A percentile compares a stretch with the other conserved stretches of the same genome.
These are phyloP conservation scores for Coenonympha glycerion DNA, from an alignment of 2,888 invertebrate genomes.

Conservation along the genomic window DNA sequence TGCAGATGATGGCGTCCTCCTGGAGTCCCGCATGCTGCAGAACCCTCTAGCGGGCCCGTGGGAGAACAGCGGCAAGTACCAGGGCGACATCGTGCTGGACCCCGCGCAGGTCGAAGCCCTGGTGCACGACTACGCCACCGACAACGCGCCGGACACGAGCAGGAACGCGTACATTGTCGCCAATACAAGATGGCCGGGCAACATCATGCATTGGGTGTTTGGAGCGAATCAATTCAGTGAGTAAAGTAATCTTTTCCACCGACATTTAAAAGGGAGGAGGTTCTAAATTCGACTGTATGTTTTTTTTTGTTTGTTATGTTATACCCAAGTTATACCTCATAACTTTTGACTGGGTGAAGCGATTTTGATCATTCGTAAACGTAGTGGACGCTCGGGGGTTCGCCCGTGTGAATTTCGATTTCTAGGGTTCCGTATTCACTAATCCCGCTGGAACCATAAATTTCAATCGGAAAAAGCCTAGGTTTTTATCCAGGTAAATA, in stretches of 20 bases:
- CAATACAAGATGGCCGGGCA: constrained; percentile 56
- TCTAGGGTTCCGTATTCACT: too few species aligned
- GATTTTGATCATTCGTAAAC: too few species aligned
- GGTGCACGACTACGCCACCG: constrained; percentile 46
- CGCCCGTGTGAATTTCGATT: too few species aligned
- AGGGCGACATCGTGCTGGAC: constrained; percentile 61
- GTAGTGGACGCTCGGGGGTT: too few species aligned
- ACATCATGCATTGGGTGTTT: constrained; percentile 58
- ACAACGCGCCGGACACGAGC: neutral
- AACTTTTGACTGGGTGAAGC: too few species aligned
- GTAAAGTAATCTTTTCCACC: constrained; percentile 15
- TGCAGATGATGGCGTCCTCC: constrained; percentile 38
- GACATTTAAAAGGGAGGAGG: neutral
- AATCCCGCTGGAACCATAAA: too few species aligned
- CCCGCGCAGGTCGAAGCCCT: constrained; percentile 54
- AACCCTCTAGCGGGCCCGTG: constrained; percentile 44
- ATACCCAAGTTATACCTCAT: too few species aligned
- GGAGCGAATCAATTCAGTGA: constrained; percentile 58
- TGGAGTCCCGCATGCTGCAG: constrained; percentile 33
- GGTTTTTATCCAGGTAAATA: too few species aligned
- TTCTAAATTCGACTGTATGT: too few species aligned
- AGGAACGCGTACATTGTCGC: constrained; percentile 49
- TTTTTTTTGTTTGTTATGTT: neutral
- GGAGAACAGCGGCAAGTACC: constrained; percentile 56
- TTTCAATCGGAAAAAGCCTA: too few species aligned